Evolutionary conservation across 2,888 invertebrate species (phyloP), one percentile per base, ranked within the genome.

Genomic region (Drosophila peninsularis): DNA sequence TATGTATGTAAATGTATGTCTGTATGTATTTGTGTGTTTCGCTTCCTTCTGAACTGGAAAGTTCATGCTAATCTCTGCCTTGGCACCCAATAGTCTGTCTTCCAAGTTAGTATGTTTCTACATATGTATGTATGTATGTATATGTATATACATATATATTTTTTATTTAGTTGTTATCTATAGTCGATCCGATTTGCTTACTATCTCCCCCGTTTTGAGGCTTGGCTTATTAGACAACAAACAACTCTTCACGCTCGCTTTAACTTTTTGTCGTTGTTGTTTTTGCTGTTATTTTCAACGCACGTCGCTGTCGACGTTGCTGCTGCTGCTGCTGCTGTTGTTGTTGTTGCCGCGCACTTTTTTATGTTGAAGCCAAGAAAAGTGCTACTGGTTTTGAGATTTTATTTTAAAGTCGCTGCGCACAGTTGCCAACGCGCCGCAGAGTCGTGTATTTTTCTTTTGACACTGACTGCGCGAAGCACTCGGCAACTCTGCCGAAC

Each of bases 381-480:
- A 90, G 78, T 89, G 90, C 90, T 90, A 90, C 89, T 90, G 90
- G 89, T 90, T 89, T 90, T 89, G 72, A 88, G 80, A 83, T 86
- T 85, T 77, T 55, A 76, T 70, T 62, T 78, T 60, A 57, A 68
- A 76, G 76, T 75, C 71, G 62, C 60, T 69, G 64, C 65, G 49
- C 62, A 79, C 80, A 78, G 83, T 86, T 81, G 85, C 73, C 88
- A 81, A 69, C 71, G 72, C 75, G 75, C 63, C 77, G 68, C 68
- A 72, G 64, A 67, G 54, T 73, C 81, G 70, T 75, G 62, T 78
- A 62, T 70, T 74, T 72, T 71, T 75, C 67, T 65, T 69, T 64
- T 67, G 62, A 57, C 70, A 72, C 60, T 54, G 66, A 50, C 72
- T 61, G 77, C 75, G 75, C 79, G 57, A 49, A 55, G 54, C 62